Base-by-base conservation (phyloP, 2,888 invertebrate genomes). In the Junonia oenone region DNA sequence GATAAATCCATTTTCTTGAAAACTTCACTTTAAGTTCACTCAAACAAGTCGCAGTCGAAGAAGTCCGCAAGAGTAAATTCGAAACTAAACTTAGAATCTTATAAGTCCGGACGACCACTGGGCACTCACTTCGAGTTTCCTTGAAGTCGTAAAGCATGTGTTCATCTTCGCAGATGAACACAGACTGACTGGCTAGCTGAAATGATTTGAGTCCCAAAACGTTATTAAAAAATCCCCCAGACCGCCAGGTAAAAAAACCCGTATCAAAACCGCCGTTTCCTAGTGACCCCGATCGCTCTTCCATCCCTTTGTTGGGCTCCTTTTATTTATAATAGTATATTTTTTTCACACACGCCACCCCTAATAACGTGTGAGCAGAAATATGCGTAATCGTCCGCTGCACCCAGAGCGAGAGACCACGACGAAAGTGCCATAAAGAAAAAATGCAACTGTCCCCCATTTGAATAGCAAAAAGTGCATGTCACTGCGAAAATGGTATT, bases 231-330 rank as follows among this genome's bases (percentile, higher is more conserved):
- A 73, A 74, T 33, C 77, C 86, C 87, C 81, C 72, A 76, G 76
- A 76, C 73, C 68, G 69, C 72, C 86, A 86, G 90, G 86, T 86
- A 90, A 89, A 89, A 89, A 90, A 81, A 71, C 80, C 81, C 86
- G 83, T 84, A 89, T 87, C 83, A 89, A 88, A 88, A 90, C 89
- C 87, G 83, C 86, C 83, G 85, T 89, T 90, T 90, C 85, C 88
- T 89, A 89, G 88, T 90, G 90, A 90, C 90, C 90, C 90, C 87
- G 89, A 90, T 90, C 88, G 80, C 76, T 88, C 87, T 85, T 77
- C 78, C 87, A 88, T 89, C 87, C 87, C 81, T 84, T 90, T 90
- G 89, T 90, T 78, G 69, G 67, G 73, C 71, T 81, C 73, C 85
- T 85, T 79, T 87, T 88, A 87, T 90, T 90, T 88, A 89, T 88